Conservation (phyloP, 2,113 vertebrate species). For the Ia io region DNA sequence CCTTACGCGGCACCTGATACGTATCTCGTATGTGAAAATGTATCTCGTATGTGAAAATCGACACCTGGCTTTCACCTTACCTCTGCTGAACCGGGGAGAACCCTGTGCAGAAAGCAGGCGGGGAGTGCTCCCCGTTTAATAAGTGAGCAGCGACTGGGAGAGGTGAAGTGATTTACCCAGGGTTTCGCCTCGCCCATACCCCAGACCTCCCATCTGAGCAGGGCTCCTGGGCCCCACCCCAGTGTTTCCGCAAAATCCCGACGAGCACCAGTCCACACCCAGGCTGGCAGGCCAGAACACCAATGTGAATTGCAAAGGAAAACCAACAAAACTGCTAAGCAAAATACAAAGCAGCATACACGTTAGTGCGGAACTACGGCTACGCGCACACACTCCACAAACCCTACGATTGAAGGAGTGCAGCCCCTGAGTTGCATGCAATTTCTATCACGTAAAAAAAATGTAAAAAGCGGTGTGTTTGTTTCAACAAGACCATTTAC, state of each 20-base stretch:
- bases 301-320: background rate
- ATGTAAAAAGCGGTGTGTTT: background rate
- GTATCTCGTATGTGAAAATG: background rate
- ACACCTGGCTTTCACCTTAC: background rate
- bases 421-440: background rate
- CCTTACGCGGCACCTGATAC: background rate
- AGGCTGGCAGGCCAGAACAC: background rate
- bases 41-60: background rate
- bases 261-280: accelerated
- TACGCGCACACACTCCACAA: too few species aligned
- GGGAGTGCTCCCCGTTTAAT: background rate
- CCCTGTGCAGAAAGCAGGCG: background rate
- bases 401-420: background rate
- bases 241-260: accelerated
- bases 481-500: background rate
- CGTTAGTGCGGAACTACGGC: accelerated
- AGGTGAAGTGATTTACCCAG: background rate
- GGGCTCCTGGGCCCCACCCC: background rate
- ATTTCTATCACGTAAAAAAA: background rate
- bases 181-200: too few species aligned
- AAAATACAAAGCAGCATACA: background rate
- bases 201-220: background rate
- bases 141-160: background rate
- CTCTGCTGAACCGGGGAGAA: background rate
- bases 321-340: background rate